Evolutionary conservation across 2,888 invertebrate species (phyloP).

Genomic region (Thyatira batis): DNA sequence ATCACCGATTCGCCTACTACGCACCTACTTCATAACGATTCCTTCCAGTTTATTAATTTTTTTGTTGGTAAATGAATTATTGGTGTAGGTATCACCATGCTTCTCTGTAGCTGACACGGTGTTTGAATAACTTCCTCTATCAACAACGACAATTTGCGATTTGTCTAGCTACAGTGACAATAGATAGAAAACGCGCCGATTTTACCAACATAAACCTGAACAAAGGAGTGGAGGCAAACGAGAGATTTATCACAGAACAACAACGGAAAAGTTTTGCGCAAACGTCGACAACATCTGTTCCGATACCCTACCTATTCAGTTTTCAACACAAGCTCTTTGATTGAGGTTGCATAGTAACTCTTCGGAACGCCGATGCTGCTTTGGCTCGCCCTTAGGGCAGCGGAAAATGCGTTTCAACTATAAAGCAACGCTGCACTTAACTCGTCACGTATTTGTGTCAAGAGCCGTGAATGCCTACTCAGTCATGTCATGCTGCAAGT

Average conservation of each 20-base stretch:
- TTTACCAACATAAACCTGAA: constrained; percentile 42
- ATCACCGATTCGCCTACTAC: too few species aligned
- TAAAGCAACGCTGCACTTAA: constrained; percentile 29
- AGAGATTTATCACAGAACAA: constrained; percentile 52
- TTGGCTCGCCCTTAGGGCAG: constrained; percentile 22
- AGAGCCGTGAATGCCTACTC: constrained; percentile 25
- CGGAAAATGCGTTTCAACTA: constrained; percentile 41
- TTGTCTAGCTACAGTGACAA: neutral
- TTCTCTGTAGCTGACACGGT: neutral
- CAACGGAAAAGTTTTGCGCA: constrained; percentile 39
- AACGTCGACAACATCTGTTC: constrained; percentile 38
- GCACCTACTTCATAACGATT: too few species aligned
- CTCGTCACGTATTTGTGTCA: constrained; percentile 33
- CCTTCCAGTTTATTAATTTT: too few species aligned
- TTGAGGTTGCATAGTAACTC: constrained; percentile 13
- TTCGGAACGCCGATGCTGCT: neutral
- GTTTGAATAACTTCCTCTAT: neutral
- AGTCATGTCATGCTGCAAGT: constrained; percentile 16
- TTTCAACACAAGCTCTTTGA: constrained; percentile 25
- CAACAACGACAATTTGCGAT: neutral
- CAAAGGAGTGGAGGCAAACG: constrained; percentile 35
- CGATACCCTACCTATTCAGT: constrained; percentile 13
- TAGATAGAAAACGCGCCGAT: constrained; percentile 39
- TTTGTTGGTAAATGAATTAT: too few species aligned
- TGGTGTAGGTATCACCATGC: too few species aligned